Percentiles rank a stretch among this genome's conserved stretches.
Evolutionary conservation across 2,113 vertebrate genomes (phyloP).

Genomic region (Colius striatus): DNA sequence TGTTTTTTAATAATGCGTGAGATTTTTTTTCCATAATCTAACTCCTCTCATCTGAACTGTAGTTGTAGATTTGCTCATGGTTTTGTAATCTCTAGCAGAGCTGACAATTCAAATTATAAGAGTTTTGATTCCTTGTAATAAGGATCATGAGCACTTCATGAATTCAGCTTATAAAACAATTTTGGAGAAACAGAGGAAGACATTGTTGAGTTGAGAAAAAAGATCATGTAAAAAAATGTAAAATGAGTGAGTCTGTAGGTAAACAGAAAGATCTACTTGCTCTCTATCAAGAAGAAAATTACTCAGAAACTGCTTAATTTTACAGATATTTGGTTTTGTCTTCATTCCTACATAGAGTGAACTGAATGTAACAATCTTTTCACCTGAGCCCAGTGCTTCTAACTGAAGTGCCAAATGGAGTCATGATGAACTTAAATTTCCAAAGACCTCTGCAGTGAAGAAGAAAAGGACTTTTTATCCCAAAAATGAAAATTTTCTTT

Average conservation of each 20-base stretch:
- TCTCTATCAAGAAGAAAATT: not conserved
- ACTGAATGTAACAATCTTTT: not conserved
- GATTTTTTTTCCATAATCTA: not conserved
- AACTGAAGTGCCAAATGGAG: not conserved
- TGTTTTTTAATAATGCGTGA: not conserved
- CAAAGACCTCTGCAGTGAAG: not conserved
- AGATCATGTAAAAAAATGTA: not conserved
- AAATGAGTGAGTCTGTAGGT: not conserved
- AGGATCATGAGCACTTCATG: not conserved
- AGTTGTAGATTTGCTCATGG: not conserved
- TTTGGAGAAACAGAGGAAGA: not conserved
- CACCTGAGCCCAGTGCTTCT: not conserved
- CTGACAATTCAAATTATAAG: not conserved
- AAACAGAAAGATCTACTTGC: not conserved
- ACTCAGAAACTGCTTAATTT: not conserved
- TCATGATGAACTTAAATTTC: not conserved
- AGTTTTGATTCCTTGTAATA: not conserved
- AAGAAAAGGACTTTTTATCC: not conserved
- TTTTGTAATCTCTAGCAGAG: not conserved
- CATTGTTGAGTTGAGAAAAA: not conserved
- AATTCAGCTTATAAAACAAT: not conserved
- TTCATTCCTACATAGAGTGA: not conserved
- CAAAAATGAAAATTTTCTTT: not conserved
- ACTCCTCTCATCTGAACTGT: not conserved
- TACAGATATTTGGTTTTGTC: not conserved